Percentiles rank a stretch among this genome's conserved stretches.
Evolutionary conservation across 2,113 vertebrate species (phyloP).

Genomic region (Sorex araneus): DNA sequence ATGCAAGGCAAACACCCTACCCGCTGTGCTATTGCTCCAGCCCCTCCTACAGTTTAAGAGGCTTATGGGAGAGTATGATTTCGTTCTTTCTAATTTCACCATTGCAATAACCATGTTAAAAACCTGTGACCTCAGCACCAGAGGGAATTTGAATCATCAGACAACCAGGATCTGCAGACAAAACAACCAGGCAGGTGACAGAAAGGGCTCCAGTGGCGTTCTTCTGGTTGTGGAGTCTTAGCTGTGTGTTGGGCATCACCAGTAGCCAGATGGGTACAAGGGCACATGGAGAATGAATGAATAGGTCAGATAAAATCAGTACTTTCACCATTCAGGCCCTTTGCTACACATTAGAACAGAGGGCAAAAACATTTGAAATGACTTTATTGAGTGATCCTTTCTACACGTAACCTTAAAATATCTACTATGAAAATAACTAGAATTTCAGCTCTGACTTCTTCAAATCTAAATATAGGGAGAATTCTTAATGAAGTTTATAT

Average conservation of each 20-base stretch:
- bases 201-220: neutral
- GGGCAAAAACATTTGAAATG: neutral
- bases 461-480: neutral
- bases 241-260: neutral
- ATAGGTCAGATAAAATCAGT: neutral
- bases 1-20: no score
- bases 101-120: neutral
- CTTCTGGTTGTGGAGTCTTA: neutral
- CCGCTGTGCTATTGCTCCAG: no score
- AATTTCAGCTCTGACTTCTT: conserved; percentile 48
- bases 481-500: neutral
- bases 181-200: neutral
- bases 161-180: neutral
- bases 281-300: neutral
- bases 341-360: neutral
- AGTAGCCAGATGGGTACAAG: neutral
- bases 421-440: neutral
- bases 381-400: neutral
- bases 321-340: neutral
- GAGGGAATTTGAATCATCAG: neutral
- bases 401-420: conserved; percentile 43
- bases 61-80: neutral
- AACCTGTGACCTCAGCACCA: neutral
- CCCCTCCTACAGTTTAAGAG: neutral
- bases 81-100: neutral